Evolutionary conservation across 2,888 invertebrate species (phyloP), one percentile per base, ranked within the genome.

Genomic region (Cheilosia soror): DNA sequence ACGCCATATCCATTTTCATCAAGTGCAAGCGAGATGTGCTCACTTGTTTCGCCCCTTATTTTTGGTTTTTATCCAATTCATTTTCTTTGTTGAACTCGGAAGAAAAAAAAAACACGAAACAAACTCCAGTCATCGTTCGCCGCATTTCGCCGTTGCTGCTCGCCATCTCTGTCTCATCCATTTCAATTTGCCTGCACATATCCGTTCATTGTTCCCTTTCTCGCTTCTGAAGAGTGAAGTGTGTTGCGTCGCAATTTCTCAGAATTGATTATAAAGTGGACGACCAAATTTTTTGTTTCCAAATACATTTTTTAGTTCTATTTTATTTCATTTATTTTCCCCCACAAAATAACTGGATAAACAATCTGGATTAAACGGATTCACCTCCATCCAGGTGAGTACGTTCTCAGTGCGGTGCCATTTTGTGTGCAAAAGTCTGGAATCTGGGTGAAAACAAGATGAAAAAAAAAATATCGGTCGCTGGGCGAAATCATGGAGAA

Each of bases 171-270:
- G 60, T 76, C 85, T 65, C 66, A 58, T 81, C 55, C 76, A 81
- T 85, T 72, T 66, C 71, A 49, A 76, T 72, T 72, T 60, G 58
- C 65, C 60, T 53, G 33, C 55, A 75, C 79, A 73, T 47, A 75
- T 85, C 68, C 62, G 62, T 78, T 85, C 81, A 81, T 85, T 85
- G 80, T 85, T 85, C 85, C 81, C 85, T 85, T 81, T 85, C 85
- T 85, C 68, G 85, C 85, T 81, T 81, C 72, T 44, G 63, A 85
- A 85, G 85, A 63, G 85, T 85, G 80, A 85, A 75, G 85, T 81
- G 85, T 81, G 81, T 77, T 85, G 85, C 85, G 85, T 85, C 85
- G 85, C 85, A 85, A 85, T 85, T 85, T 71, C 81, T 81, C 81
- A 71, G 76, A 72, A 81, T 81, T 85, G 76, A 85, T 85, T 81